phyloP scores from a whole-genome alignment of 2,888 invertebrate species.

The Thereva unica region DNA sequence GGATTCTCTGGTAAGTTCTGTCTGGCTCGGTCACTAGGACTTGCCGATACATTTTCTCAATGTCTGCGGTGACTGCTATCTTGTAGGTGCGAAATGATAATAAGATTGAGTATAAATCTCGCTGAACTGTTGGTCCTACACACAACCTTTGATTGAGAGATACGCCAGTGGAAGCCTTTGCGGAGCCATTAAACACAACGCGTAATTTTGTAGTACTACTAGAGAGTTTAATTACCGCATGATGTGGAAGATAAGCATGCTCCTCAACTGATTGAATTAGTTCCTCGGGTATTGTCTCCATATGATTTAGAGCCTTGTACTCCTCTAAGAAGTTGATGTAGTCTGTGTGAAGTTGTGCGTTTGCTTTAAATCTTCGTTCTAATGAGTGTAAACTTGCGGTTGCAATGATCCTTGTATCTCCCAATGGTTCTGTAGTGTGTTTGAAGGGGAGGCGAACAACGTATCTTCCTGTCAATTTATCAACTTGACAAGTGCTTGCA shows the following conservation, averaged over 20 bases:
- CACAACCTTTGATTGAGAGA: slow-evolving; percentile 42
- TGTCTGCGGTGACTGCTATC: slow-evolving; percentile 11
- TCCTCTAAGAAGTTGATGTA: slow-evolving; percentile 5
- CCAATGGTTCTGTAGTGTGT: background rate
- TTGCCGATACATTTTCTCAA: slow-evolving; percentile 33
- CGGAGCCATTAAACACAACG: slow-evolving; percentile 46
- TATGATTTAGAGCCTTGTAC: background rate
- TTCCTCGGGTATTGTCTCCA: background rate
- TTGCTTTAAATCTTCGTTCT: background rate
- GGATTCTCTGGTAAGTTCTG: background rate
- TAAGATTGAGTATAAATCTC: slow-evolving; percentile 37
- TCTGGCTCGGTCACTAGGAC: background rate
- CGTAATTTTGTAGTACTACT: slow-evolving; percentile 44
- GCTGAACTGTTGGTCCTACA: too few relatives aligned
- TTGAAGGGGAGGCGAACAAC: slow-evolving; percentile 9
- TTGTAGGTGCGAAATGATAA: background rate
- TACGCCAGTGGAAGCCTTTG: slow-evolving; percentile 36
- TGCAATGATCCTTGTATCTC: background rate
- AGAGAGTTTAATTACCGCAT: slow-evolving; percentile 26
- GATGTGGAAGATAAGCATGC: slow-evolving; percentile 3
- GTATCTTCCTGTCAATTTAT: too few relatives aligned
- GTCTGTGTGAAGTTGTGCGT: background rate
- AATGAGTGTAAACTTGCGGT: background rate
- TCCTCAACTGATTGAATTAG: background rate
- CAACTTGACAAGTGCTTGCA: too few relatives aligned